Base-by-base conservation (phyloP, 1,140 invertebrate genomes). In the Chrysopa pallens region DNA sequence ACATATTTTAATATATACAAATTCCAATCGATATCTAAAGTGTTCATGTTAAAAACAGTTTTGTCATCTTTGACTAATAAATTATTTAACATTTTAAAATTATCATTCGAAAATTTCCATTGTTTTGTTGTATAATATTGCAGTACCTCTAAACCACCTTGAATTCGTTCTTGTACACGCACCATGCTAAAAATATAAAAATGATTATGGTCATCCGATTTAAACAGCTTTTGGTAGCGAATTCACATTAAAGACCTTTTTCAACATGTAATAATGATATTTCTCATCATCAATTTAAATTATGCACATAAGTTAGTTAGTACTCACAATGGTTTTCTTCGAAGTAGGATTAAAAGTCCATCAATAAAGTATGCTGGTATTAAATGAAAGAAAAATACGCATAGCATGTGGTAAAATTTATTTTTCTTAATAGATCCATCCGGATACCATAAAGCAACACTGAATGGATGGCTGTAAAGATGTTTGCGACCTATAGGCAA, bases 51-150 rank as follows among this genome's bases (percentile, higher is more conserved):
- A 48, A 79, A 80, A 8, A 49, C 52, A 36, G 57, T 55, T 27
- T 72, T 59, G 51, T 82, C 79, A 12, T 63, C 57, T 38, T 64
- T 53, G 55, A 73, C 63, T 46, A 94, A 51, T 29, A 58, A 60
- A 1, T 67, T 49, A 33, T 69, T 63, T 11, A 94, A 52, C 47
- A 75, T 55, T 46, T 63, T 60, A 45, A 85, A 68, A 40, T 77
- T 77, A 5, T 84, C 75, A 46, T 84, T 85, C 36, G 59, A 63
- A 57, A 92, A 93, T 36, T 69, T 64, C 87, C 87, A 93, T 50
- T 81, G 67, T 53, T 81, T 77, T 2, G 76, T 84, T 6, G 86
- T 91, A 55, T 92, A 94, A 58, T 85, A 92, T 50, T 88, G 77
- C 0, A 93, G 58, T 1, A 81, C 62, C 43, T 71, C 62, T 0